Conservation (phyloP, 2,797 vertebrate species). For the Ispidina picta region DNA sequence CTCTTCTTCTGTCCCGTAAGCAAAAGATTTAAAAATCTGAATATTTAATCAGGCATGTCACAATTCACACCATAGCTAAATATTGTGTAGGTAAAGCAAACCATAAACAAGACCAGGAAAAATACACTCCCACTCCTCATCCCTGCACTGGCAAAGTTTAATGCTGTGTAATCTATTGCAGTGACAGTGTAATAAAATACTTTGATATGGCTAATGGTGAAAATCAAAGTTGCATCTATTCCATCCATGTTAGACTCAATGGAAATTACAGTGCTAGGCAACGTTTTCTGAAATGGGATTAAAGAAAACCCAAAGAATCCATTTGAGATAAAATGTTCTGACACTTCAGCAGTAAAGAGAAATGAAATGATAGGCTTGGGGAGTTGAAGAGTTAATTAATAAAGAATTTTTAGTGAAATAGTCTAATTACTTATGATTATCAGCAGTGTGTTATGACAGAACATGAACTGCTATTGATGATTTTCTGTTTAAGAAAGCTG, state of each 20-base stretch:
- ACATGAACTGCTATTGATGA: background rate
- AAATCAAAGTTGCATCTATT: constrained; percentile 60
- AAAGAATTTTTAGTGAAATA: constrained; percentile 11
- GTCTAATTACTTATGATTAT: background rate
- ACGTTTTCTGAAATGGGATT: constrained; percentile 67
- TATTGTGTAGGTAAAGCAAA: constrained; percentile 56
- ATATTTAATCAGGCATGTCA: constrained; percentile 23
- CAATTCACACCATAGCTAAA: constrained; percentile 52
- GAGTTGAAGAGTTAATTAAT: constrained; percentile 62
- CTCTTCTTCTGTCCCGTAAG: constrained; percentile 26
- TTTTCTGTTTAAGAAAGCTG: background rate
- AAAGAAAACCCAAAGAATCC: constrained; percentile 68
- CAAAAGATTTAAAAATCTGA: constrained; percentile 15
- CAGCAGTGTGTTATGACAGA: background rate
- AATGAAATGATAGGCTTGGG: constrained; percentile 42
- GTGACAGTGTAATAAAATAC: constrained; percentile 35
- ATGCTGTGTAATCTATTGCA: constrained; percentile 19
- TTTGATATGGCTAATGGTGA: constrained; percentile 37
- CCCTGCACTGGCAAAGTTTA: constrained; percentile 9
- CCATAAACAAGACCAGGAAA: constrained; percentile 10
- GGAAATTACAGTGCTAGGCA: constrained; percentile 43
- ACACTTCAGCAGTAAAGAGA: constrained; percentile 27
- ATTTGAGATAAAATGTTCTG: constrained; percentile 60
- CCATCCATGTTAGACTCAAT: background rate
- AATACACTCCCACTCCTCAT: background rate